Conservation (phyloP, 2,113 vertebrate genomes). For the Cygnus atratus region DNA sequence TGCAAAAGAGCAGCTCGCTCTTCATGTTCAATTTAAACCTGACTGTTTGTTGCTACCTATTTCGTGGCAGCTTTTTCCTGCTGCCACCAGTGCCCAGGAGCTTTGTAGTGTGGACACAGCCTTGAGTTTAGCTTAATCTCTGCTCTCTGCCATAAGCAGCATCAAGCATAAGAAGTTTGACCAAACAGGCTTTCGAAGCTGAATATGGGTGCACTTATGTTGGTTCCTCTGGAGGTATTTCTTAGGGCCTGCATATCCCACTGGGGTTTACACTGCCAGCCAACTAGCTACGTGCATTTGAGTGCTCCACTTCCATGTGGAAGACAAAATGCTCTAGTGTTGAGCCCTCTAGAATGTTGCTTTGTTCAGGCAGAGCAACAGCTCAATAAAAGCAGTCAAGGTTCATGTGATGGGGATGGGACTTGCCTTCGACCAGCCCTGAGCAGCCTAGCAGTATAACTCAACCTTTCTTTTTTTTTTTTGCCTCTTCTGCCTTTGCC, state of each 20-base stretch:
- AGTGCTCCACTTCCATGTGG: not conserved
- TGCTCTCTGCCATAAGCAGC: not conserved
- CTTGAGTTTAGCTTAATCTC: not conserved
- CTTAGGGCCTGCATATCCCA: not conserved
- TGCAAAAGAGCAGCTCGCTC: not conserved
- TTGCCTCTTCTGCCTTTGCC: not conserved
- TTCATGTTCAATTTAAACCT: not conserved
- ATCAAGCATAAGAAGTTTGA: not conserved
- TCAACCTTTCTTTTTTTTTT: not conserved
- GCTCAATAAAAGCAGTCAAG: not conserved
- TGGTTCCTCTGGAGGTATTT: not conserved
- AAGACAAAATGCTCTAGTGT: not conserved
- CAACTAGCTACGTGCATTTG: not conserved
- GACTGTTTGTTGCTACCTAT: not conserved
- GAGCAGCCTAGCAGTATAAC: not conserved
- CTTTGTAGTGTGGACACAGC: not conserved
- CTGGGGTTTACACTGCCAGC: not conserved
- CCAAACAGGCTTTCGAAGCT: not conserved
- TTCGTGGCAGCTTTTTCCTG: not conserved
- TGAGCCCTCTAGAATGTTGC: not conserved
- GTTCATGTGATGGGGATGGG: not conserved
- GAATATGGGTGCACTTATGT: not conserved
- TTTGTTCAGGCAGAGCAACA: not conserved
- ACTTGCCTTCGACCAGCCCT: not conserved
- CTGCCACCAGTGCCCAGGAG: not conserved